Base-by-base conservation (phyloP, 2,113 vertebrate species). In the Corythoichthys haematopterus region DNA sequence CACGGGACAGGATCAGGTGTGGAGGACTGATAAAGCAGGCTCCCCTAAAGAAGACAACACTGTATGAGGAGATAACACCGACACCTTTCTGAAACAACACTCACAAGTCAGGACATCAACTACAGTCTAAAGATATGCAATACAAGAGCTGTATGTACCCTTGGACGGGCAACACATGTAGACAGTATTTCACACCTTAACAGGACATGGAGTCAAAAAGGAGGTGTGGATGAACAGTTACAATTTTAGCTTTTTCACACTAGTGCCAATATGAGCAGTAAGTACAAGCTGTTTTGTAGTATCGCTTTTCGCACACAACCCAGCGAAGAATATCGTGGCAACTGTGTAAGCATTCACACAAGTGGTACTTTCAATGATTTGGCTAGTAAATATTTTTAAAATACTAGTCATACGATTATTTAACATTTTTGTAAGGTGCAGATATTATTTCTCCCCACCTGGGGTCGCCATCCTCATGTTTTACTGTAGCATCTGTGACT, bases 21-120 rank as follows among this genome's bases (percentile, higher is more conserved):
- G 67, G 7, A 35, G 35, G 50, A 50, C 72, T 73, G 82, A 88
- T 81, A 79, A 78, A 76, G 38, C 20, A 50, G 43, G 10, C 66
- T 12, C 74, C 48, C 71, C 40, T 3, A 43, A 65, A 61, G 75
- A 36, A 64, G 36, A 37, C 66, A 72, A 46, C 20, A 50, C 46
- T 55, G 28, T 46, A 8, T 4, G 2, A 33, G 38, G 47, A 61
- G 72, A 79, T 84, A 79, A 61, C 2, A 1, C 15, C 28, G 64
- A 61, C 38, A 43, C 38, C 38, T n/a, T 16, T 43, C 58, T n/a
- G 40, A 40, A 45, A 40, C 16, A 28, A 5, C 40, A n/a, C 58
- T 43, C 16, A 13, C 8, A 11, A n/a, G 58, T 15, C 15, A 16
- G 16, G 15, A 2, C 15, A 40, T 16, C 13, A 36, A 10, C 12